A percentile compares a stretch with the other conserved stretches of the same genome.
Conservation (phyloP, 2,888 invertebrate species). For the Vandiemenella viatica region DNA sequence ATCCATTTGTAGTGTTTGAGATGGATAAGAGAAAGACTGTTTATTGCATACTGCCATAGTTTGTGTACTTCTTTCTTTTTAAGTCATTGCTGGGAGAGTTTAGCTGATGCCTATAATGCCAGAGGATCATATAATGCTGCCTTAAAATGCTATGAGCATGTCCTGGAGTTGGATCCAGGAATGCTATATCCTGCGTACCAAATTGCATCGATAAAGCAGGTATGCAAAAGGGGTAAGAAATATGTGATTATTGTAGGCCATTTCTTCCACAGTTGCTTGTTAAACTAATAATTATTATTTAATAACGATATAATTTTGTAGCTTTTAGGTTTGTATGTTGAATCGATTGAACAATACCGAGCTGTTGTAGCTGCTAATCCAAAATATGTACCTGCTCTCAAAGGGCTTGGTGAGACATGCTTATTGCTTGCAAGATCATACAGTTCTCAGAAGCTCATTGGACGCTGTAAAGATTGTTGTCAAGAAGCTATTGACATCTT, state of each 20-base stretch:
- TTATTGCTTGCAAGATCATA: slow-evolving; percentile 54
- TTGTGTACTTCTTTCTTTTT: slow-evolving; percentile 15
- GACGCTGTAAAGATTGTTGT: slow-evolving; percentile 53
- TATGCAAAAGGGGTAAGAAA: slow-evolving; percentile 19
- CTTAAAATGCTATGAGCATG: slow-evolving; percentile 70
- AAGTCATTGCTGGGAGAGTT: slow-evolving; percentile 63
- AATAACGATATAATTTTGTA: slow-evolving; percentile 20
- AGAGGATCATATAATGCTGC: slow-evolving; percentile 82
- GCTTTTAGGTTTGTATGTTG: slow-evolving; percentile 50
- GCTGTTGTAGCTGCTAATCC: slow-evolving; percentile 38
- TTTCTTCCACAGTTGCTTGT: neutral
- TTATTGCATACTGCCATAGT: no score
- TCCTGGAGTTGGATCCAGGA: slow-evolving; percentile 45
- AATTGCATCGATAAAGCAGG: slow-evolving; percentile 57
- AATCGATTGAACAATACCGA: slow-evolving; percentile 56
- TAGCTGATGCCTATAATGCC: slow-evolving; percentile 80
- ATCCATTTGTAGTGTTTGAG: no score
- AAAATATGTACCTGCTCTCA: slow-evolving; percentile 53
- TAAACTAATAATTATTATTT: slow-evolving; percentile 9
- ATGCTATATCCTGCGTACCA: slow-evolving; percentile 59
- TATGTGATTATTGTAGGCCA: neutral
- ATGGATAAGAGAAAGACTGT: no score
- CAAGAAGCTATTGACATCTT: slow-evolving; percentile 52
- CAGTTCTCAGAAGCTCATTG: slow-evolving; percentile 48
- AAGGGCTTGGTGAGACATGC: slow-evolving; percentile 70